phyloP scores from a whole-genome alignment of 2,797 vertebrate species.

The Platyrinchus mystaceus region DNA sequence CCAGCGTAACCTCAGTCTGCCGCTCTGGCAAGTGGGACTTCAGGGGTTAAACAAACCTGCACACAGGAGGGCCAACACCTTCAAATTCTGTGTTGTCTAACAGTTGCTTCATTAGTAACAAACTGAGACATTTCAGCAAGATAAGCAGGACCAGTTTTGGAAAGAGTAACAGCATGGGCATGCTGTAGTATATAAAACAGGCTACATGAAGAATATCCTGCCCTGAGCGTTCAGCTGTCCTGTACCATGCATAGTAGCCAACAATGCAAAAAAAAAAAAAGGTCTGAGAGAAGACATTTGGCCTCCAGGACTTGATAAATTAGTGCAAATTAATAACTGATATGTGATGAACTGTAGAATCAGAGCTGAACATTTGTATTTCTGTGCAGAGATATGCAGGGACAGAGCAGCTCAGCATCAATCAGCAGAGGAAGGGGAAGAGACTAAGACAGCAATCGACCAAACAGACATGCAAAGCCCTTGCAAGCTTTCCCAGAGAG shows the following conservation, averaged over 20 bases:
- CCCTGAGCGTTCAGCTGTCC: not conserved
- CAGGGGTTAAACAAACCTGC: not conserved
- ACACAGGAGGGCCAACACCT: not conserved
- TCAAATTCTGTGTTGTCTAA: not conserved
- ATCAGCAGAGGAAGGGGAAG: not conserved
- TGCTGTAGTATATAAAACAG: not conserved
- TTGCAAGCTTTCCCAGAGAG: not conserved
- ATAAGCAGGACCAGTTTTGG: not conserved
- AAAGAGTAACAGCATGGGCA: not conserved
- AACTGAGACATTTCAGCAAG: not conserved
- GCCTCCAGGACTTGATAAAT: not conserved
- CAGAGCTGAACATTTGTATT: not conserved
- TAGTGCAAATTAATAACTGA: not conserved
- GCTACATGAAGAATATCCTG: not conserved
- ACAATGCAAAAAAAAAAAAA: not conserved
- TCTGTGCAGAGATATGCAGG: not conserved
- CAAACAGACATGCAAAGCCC: not conserved
- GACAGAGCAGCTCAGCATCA: not conserved
- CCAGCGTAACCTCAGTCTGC: not conserved
- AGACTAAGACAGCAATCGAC: not conserved
- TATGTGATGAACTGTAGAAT: not conserved
- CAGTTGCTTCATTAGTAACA: not conserved
- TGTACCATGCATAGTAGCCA: not conserved
- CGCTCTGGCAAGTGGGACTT: not conserved
- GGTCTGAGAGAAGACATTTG: not conserved